These are phyloP conservation scores for Platycnemis pennipes DNA, from an alignment of 2,888 invertebrate genomes.

Conservation along the genomic window DNA sequence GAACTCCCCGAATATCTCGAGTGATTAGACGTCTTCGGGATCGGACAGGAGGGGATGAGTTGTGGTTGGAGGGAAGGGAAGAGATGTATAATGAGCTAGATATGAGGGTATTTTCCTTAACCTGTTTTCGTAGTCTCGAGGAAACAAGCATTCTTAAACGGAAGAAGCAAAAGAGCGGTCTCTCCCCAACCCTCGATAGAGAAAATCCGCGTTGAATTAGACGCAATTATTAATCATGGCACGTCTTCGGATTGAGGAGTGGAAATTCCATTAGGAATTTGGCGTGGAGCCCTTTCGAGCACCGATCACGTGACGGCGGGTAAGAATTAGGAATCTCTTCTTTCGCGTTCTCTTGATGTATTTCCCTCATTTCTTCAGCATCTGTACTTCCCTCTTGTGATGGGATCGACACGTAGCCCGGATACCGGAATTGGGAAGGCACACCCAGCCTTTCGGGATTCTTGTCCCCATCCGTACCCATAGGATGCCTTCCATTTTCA, in stretches of 20 bases:
- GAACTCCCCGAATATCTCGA: background rate
- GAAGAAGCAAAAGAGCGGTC: background rate
- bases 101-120: background rate
- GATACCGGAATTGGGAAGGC: background rate
- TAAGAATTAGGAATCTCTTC: background rate
- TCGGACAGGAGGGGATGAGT: background rate
- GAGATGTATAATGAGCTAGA: background rate
- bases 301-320: background rate
- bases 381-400: background rate
- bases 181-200: background rate
- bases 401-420: background rate
- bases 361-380: background rate
- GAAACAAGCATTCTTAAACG: background rate
- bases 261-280: background rate
- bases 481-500: background rate
- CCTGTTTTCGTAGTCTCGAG: background rate
- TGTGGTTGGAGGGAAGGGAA: background rate
- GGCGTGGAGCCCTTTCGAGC: background rate
- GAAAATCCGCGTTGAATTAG: background rate
- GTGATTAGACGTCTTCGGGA: background rate
- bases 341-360: background rate
- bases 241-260: background rate
- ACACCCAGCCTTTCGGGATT: background rate
- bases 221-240: background rate
- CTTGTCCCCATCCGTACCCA: background rate